Conservation (phyloP, 2,113 vertebrate species). For the Chaetodon auriga region DNA sequence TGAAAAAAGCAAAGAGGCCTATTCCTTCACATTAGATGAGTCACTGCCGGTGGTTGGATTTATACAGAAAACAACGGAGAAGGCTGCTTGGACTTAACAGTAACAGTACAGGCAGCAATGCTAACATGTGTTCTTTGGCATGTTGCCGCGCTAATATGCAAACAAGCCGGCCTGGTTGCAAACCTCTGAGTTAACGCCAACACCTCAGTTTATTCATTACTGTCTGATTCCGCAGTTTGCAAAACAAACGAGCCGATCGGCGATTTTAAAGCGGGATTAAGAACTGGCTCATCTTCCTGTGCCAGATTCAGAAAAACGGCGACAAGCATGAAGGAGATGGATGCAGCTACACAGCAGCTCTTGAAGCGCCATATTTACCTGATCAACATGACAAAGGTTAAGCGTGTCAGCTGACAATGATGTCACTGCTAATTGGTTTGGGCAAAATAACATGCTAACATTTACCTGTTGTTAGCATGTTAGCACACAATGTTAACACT, state of each 20-base stretch:
- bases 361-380: too few relatives aligned
- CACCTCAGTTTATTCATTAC: background rate
- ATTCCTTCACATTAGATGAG: too few relatives aligned
- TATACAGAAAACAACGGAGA: background rate
- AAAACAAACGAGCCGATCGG: background rate
- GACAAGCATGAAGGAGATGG: background rate
- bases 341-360: background rate
- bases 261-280: background rate
- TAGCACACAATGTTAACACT: background rate
- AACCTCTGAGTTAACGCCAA: background rate
- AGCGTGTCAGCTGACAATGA: too few relatives aligned
- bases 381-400: too few relatives aligned
- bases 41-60: background rate
- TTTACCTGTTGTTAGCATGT: background rate
- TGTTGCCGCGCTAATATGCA: background rate
- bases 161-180: too few relatives aligned
- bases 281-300: background rate
- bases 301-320: background rate
- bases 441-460: too few relatives aligned
- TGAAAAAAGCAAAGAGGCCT: background rate
- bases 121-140: background rate
- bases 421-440: too few relatives aligned
- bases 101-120: background rate
- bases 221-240: background rate
- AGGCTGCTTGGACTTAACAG: too few relatives aligned